These are phyloP conservation scores for Eulemur coronatus DNA, from an alignment of 2,797 vertebrate species.

Conservation along the genomic window DNA sequence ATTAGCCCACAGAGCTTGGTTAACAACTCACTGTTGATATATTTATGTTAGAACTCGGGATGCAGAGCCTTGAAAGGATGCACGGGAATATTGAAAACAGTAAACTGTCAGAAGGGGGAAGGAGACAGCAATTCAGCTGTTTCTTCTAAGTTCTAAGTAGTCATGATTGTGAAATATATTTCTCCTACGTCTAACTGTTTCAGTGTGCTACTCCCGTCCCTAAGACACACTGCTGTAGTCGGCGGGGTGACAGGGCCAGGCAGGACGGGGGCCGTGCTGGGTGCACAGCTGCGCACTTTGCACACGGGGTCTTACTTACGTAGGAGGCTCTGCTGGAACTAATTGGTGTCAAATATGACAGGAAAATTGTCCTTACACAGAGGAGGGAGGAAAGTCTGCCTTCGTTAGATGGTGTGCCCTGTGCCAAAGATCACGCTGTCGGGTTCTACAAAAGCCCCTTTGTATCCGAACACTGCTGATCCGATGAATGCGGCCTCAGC, in stretches of 20 bases:
- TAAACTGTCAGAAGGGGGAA: no score
- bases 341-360: not conserved
- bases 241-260: rapidly evolving
- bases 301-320: rapidly evolving
- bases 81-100: not conserved
- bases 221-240: rapidly evolving
- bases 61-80: not conserved
- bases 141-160: not conserved
- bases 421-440: not conserved
- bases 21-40: no score
- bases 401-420: not conserved
- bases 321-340: not conserved
- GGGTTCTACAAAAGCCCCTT: not conserved
- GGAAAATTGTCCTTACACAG: not conserved
- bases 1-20: rapidly evolving
- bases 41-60: not conserved
- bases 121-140: not conserved
- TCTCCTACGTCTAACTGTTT: not conserved
- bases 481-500: not conserved
- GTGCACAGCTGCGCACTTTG: rapidly evolving
- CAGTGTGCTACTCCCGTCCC: not conserved
- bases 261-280: rapidly evolving
- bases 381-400: not conserved
- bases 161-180: not conserved
- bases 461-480: not conserved